Base-by-base conservation (phyloP, 2,797 vertebrate species). In the Anabacerthia variegaticeps region DNA sequence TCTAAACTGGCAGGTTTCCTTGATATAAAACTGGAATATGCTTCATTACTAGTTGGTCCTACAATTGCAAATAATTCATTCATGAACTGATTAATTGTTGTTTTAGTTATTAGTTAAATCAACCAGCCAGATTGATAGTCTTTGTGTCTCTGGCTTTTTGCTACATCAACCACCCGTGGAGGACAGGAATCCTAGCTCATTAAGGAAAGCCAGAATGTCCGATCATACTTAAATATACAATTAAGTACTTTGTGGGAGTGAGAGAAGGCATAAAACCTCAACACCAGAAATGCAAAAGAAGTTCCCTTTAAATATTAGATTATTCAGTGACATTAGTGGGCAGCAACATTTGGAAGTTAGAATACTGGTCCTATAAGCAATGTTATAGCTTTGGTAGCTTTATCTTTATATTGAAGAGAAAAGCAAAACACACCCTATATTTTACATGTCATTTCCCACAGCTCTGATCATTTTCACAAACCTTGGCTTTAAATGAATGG, bases 181-280 rank as follows among this genome's bases (percentile, higher is more conserved):
- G 41, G 73, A 83, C 54, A 95, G 13, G 26, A 80, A 80, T 66
- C 27, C 69, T 73, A 72, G 67, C 62, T 97, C 69, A 89, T 92
- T 91, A 97, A 72, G 63, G 28, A 94, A 96, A 96, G 74, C 9
- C 72, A 91, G 82, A 96, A 96, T 28, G 85, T n/a, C 74, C 92
- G 62, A 88, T 76, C 68, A 77, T 89, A 85, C 90, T 95, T 96
- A 94, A 96, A 90, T 30, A 76, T 3, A 67, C 34, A 93, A 69
- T 89, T 93, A 93, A 95, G 51, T 66, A 37, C 24, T 95, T 85
- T 92, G 49, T 81, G 83, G 54, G 88, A 95, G 51, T 39, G 49
- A 84, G 16, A 21, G 27, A 94, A 94, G 55, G 27, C 58, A 86
- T 76, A 66, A 91, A 41, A 22, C n/a, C 48, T 76, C 74, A 92